Conservation (phyloP, 2,797 vertebrate species). For the Lutjanus argentimaculatus region DNA sequence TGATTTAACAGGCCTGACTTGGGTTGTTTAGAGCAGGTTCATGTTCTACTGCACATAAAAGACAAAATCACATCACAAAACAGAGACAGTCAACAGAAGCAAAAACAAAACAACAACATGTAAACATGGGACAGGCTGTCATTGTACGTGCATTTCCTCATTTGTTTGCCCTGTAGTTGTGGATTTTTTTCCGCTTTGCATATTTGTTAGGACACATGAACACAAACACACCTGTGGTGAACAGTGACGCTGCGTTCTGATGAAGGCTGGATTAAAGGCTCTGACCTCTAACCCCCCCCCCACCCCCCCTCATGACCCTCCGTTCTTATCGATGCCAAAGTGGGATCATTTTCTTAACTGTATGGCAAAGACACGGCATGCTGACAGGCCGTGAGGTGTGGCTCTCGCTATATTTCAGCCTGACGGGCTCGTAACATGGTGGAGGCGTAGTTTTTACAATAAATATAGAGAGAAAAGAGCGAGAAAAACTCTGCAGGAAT, state of each 20-base stretch:
- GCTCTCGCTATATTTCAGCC: background rate
- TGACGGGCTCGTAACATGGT: no score
- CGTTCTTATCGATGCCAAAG: background rate
- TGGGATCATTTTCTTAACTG: background rate
- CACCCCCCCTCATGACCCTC: background rate
- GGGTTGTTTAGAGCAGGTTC: no score
- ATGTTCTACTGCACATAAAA: no score
- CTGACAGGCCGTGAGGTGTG: background rate
- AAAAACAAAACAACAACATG: no score
- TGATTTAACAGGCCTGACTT: no score
- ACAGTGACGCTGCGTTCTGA: background rate
- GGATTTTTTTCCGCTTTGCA: background rate
- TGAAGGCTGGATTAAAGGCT: background rate
- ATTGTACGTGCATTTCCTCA: background rate
- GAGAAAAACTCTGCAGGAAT: background rate
- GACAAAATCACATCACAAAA: no score
- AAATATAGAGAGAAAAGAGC: background rate
- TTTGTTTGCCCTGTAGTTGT: background rate
- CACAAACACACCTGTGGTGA: background rate
- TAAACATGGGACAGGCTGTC: background rate
- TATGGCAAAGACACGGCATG: background rate
- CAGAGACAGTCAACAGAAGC: no score
- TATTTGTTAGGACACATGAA: background rate
- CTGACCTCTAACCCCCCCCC: background rate
- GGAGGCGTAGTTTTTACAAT: background rate